Evolutionary conservation across 1,140 invertebrate genomes (phyloP).

Genomic region (Leptinotarsa texana): DNA sequence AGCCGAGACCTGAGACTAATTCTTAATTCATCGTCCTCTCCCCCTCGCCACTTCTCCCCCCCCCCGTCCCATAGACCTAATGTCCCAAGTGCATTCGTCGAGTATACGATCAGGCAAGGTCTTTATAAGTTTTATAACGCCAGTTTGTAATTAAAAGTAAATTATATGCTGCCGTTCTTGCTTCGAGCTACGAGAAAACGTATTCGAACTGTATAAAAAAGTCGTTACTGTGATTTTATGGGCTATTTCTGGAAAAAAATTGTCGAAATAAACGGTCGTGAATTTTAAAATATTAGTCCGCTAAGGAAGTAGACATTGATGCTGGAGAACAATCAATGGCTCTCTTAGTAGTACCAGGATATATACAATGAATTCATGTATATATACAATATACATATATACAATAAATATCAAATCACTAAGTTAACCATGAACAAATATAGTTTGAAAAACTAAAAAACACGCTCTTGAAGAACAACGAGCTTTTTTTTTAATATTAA

Average conservation of each 20-base stretch:
- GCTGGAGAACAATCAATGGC: background rate
- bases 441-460: too few species aligned
- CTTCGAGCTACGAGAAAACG: background rate
- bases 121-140: constrained; percentile 8
- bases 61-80: background rate
- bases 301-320: background rate
- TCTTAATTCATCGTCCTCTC: constrained; percentile 12
- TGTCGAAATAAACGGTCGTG: background rate
- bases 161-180: background rate
- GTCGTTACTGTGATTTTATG: constrained; percentile 1
- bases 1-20: constrained; percentile 30
- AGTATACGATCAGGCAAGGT: background rate
- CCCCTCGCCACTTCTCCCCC: background rate
- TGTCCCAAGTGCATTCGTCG: background rate
- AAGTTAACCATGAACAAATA: too few species aligned
- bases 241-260: background rate
- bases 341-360: background rate
- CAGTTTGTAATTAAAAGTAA: background rate
- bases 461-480: too few species aligned
- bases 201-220: background rate
- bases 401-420: too few species aligned
- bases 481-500: too few species aligned
- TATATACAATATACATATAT: too few species aligned
- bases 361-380: background rate
- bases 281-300: background rate